Percentiles rank a stretch among this genome's conserved stretches.
Conservation (phyloP, 2,797 vertebrate genomes). For the Phrynocephalus guinanensis region DNA sequence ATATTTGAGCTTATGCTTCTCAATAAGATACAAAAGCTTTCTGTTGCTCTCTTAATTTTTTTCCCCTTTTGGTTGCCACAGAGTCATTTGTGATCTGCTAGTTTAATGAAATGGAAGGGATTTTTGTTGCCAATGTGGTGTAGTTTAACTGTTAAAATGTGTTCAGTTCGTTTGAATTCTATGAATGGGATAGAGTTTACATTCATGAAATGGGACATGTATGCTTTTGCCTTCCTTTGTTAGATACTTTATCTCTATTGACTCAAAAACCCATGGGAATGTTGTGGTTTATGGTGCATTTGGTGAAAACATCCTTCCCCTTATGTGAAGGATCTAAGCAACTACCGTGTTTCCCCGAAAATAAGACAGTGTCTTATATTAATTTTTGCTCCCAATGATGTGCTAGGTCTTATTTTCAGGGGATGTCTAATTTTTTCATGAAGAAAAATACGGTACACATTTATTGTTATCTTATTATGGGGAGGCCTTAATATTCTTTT, state of each 20-base stretch:
- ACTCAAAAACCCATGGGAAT: neutral
- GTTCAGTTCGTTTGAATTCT: neutral
- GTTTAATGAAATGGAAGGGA: constrained; percentile 12
- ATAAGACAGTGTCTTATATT: too few relatives aligned
- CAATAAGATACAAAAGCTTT: neutral
- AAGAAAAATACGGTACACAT: too few relatives aligned
- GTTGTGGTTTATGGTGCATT: neutral
- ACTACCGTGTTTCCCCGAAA: too few relatives aligned
- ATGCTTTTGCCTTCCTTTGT: neutral
- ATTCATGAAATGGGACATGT: neutral
- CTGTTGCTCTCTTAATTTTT: constrained; percentile 14
- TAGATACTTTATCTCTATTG: neutral
- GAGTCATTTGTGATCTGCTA: neutral
- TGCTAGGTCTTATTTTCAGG: too few relatives aligned
- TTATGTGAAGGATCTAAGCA: neutral
- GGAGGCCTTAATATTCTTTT: neutral
- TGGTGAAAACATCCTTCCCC: neutral
- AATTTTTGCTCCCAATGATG: too few relatives aligned
- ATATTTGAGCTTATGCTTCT: constrained; percentile 38
- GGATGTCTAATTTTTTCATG: too few relatives aligned
- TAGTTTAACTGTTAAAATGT: neutral
- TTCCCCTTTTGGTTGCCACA: constrained; percentile 6
- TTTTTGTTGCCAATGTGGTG: neutral
- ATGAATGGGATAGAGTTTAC: neutral
- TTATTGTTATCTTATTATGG: too few relatives aligned